Base-by-base conservation (phyloP, 1,140 invertebrate genomes). In the Oscheius sp. region DNA sequence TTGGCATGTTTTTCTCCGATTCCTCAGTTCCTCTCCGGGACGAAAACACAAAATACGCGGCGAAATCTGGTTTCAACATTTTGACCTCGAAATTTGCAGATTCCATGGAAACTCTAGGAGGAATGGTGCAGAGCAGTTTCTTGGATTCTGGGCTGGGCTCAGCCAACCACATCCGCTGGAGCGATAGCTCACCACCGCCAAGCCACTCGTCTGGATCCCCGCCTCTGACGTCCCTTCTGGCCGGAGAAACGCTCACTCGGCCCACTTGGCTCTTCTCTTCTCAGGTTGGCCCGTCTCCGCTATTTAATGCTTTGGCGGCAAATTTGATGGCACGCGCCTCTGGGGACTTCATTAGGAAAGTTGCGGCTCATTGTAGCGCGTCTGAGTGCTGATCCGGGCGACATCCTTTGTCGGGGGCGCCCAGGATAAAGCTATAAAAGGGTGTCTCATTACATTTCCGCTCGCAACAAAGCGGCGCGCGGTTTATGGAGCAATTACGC, bases 321-420 rank as follows among this genome's bases (percentile, higher is more conserved):
- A 23, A 23, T 55, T 55, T 55, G 23, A 55, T 42, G 38, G 38
- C 38, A 10, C n/a, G 38, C 38, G 10, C 28, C 49, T 26, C 49
- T 7, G 23, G 49, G 23, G 49, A 55, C 7, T 55, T 55, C 49
- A 55, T 55, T 55, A 55, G 49, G 49, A 55, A 55, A 55, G 15
- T 55, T 55, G 49, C 23, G 49, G 7, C 15, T 26, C 23, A 55
- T 55, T 55, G 49, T 55, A 26, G 4, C 15, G 49, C 7, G 49
- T 13, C 7, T 20, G 15, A 20, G 49, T 55, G 7, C n/a, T n/a
- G n/a, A n/a, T n/a, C n/a, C n/a, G n/a, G n/a, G n/a, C n/a, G n/a
- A n/a, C n/a, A 13, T 26, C 28, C 49, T 42, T n/a, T 55, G 7
- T 55, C 49, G 49, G 49, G n/a, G n/a, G n/a, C n/a, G n/a, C 49